Conservation (phyloP, 2,888 invertebrate genomes). For the Allacma fusca region DNA sequence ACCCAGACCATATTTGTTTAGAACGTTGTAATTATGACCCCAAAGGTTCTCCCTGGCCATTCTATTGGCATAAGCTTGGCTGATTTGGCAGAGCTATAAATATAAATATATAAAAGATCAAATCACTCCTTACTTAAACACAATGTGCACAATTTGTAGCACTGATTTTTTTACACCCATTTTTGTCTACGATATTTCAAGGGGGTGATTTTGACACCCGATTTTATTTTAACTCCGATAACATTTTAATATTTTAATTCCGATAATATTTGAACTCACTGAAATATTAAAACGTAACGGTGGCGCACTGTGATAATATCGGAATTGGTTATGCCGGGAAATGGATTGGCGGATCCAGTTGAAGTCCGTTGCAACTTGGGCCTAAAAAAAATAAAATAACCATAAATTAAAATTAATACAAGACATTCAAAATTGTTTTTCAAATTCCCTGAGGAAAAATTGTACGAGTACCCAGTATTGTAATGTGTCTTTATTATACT, state of each 20-base stretch:
- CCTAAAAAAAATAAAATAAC: conserved; percentile 31
- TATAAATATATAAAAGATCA: conserved; percentile 13
- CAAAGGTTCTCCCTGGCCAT: conserved; percentile 28
- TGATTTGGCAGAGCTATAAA: conserved; percentile 52
- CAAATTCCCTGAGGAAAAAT: conserved; percentile 9
- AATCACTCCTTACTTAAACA: background rate
- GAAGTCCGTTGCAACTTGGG: conserved; percentile 41
- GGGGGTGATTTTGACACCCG: too few species aligned
- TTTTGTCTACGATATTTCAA: too few species aligned
- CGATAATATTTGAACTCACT: conserved; percentile 32
- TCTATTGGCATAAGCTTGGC: conserved; percentile 52
- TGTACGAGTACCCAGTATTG: background rate
- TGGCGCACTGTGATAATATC: conserved; percentile 47
- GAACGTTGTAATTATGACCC: conserved; percentile 49
- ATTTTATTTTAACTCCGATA: background rate
- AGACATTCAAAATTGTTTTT: background rate
- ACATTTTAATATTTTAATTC: background rate
- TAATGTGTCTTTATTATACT: background rate
- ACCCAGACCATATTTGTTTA: conserved; percentile 42
- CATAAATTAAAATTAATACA: background rate
- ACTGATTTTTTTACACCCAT: too few species aligned
- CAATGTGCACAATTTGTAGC: too few species aligned
- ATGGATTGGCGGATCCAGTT: conserved; percentile 51
- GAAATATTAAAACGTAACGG: conserved; percentile 50
- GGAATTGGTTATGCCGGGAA: conserved; percentile 49